Evolutionary conservation across 2,888 invertebrate genomes (phyloP).

Genomic region (Nezara viridula): DNA sequence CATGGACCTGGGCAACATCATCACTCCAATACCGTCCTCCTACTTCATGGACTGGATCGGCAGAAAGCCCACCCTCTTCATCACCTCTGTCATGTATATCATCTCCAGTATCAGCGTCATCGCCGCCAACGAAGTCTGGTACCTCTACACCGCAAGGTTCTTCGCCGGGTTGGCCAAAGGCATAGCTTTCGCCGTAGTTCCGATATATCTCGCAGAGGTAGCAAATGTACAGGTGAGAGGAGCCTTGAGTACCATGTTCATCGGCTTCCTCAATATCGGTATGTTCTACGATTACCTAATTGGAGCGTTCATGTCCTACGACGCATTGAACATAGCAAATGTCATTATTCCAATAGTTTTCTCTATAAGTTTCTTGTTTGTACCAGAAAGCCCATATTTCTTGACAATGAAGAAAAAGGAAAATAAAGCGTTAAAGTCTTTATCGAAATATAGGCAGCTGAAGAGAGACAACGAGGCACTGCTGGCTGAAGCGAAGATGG

Average conservation of each 20-base stretch:
- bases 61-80: conserved; percentile 65
- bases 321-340: conserved; percentile 63
- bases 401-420: conserved; percentile 72
- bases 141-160: conserved; percentile 65
- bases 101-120: conserved; percentile 68
- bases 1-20: conserved; percentile 67
- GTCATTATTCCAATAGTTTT: conserved; percentile 71
- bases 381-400: conserved; percentile 77
- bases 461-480: conserved; percentile 55
- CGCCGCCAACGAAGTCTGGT: conserved; percentile 67
- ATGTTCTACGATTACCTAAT: conserved; percentile 65
- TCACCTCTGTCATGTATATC: conserved; percentile 68
- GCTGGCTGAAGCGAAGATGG: conserved; percentile 62
- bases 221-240: conserved; percentile 66
- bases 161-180: conserved; percentile 66
- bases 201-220: conserved; percentile 66
- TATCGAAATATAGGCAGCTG: conserved; percentile 63
- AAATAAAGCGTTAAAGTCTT: conserved; percentile 61
- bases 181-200: conserved; percentile 66
- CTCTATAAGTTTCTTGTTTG: conserved; percentile 72
- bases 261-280: conserved; percentile 65
- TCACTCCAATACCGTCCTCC: conserved; percentile 66
- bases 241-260: conserved; percentile 66
- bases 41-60: conserved; percentile 66
- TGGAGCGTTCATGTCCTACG: conserved; percentile 64